These are phyloP conservation scores for Agrypnia vestita DNA, from an alignment of 1,140 invertebrate genomes.

Conservation along the genomic window DNA sequence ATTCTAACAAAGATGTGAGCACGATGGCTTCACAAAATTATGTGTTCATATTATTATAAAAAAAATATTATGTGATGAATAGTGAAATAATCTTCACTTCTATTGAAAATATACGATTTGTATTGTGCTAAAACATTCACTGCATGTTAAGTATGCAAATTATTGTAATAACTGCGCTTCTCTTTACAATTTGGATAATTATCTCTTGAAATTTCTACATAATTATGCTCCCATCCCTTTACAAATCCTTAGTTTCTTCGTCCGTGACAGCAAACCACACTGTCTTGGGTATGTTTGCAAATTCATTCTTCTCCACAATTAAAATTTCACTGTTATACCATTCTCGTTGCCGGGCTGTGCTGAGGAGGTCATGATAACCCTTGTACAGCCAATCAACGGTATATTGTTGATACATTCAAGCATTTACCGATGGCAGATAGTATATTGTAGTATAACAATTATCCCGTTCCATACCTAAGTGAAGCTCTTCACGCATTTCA, in stretches of 20 bases:
- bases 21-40: too few species aligned
- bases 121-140: background rate
- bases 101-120: background rate
- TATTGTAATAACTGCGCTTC: background rate
- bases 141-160: background rate
- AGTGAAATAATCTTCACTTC: background rate
- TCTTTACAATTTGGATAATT: background rate
- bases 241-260: background rate
- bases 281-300: conserved; percentile 1
- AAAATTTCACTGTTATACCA: conserved; percentile 25
- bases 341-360: background rate
- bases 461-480: too few species aligned
- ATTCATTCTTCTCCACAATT: conserved; percentile 22
- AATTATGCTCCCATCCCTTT: conserved; percentile 1
- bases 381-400: too few species aligned
- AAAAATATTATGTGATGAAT: too few species aligned
- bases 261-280: background rate
- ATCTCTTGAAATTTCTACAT: conserved; percentile 3
- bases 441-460: too few species aligned
- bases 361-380: too few species aligned
- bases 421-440: too few species aligned
- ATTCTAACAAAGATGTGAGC: too few species aligned
- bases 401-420: too few species aligned
- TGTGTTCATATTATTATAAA: too few species aligned
- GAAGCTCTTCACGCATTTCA: too few species aligned